Evolutionary conservation across 1,140 invertebrate genomes (phyloP).

Genomic region (Papilio dardanus): DNA sequence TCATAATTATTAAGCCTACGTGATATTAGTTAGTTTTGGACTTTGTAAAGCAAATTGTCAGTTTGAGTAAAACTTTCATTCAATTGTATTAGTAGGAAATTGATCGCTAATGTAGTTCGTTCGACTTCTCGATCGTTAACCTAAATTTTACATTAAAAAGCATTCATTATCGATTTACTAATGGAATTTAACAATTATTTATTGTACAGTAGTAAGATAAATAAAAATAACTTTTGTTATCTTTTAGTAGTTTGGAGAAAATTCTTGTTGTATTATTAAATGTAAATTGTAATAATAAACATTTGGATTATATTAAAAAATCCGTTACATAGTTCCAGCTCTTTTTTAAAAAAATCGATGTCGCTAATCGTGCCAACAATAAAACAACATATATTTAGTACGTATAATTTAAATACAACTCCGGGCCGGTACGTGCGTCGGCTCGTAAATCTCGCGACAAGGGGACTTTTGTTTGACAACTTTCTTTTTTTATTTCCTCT

Average conservation of each 20-base stretch:
- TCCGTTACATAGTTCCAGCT: too few species aligned
- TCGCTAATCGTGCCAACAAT: too few species aligned
- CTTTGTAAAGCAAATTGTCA: conserved; percentile 78
- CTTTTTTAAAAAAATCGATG: too few species aligned
- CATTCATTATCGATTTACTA: conserved; percentile 39
- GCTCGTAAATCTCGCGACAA: conserved; percentile 80
- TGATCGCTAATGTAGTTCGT: conserved; percentile 66
- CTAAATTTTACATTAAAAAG: conserved; percentile 46
- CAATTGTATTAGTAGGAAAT: conserved; percentile 73
- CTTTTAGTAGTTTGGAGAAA: conserved; percentile 37
- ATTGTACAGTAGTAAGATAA: conserved; percentile 25
- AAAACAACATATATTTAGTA: conserved; percentile 60
- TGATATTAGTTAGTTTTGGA: conserved; percentile 64
- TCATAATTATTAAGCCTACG: conserved; percentile 71
- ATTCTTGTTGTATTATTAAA: not conserved
- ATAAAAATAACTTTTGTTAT: conserved; percentile 33
- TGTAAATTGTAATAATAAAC: not conserved
- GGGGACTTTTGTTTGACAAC: conserved; percentile 81
- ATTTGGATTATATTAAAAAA: too few species aligned
- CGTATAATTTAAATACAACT: conserved; percentile 78
- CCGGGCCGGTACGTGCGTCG: conserved; percentile 71
- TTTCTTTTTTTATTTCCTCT: conserved; percentile 80
- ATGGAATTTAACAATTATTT: conserved; percentile 21
- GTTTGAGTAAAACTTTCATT: conserved; percentile 75
- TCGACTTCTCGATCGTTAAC: conserved; percentile 66